Base-by-base conservation (phyloP, 2,113 vertebrate genomes). In the Lophius piscatorius region DNA sequence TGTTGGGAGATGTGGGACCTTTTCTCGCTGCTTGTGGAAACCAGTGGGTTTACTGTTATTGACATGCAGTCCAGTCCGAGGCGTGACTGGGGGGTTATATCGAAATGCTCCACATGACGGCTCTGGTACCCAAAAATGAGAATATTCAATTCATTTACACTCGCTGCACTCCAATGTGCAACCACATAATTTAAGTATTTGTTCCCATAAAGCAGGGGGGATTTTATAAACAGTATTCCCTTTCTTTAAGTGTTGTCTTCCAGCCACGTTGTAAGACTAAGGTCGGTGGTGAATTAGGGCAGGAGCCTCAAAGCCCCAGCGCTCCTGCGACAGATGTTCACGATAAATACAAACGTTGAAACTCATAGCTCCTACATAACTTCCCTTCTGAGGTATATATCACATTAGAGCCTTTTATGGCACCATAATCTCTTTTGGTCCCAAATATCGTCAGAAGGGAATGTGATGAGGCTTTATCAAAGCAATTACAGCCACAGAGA, bases 1-100 rank as follows among this genome's bases (percentile, higher is more conserved):
- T 13, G 45, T 28, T 16, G 33, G 45, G 12, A 71, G 28, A 28
- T 50, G 6, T n/a, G 49, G 22, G 38, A 16, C 7, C 24, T 35
- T 28, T 62, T 24, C 35, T 29, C 17, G 48, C 49, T 63, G 57
- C 47, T 65, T 67, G 62, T 70, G 48, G 56, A 70, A 63, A 69
- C 52, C 71, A 69, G 67, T 58, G n/a, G 54, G 52, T 8, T 85
- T 76, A 58, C 36, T 86, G 86, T 49, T 85, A 87, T 81, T 73
- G 81, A 81, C 69, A 61, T 57, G 5, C 24, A 40, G 29, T 48
- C 55, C 55, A 28, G 66, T 66, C 48, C 56, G 26, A 45, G 26
- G 16, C 26, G 23, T 18, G 38, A 50, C 35, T 35, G 45, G 36
- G 54, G 45, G 63, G 38, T 21, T 20, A 0, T 35, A 69, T 74